Evolutionary conservation across 2,797 vertebrate genomes (phyloP), one percentile per base, ranked within the genome.

Genomic region (Platalea minor): DNA sequence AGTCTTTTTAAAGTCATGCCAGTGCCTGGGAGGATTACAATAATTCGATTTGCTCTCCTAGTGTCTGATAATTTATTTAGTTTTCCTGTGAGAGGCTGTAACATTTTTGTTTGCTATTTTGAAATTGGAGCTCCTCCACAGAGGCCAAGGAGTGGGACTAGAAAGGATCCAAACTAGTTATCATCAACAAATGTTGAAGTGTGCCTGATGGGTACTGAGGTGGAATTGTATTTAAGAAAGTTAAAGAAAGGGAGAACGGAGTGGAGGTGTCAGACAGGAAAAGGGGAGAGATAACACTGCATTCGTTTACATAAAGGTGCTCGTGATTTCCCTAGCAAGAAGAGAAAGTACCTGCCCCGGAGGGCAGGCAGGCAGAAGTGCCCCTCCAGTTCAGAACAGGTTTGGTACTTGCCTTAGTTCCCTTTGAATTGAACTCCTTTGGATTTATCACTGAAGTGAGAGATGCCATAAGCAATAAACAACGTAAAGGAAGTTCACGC

Each of bases 31-130:
- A 97, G 94, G 61, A 95, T 96, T 96, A 60, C 94, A 50, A 78
- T 95, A 95, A 96, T 96, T 98, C 26, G 33, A 64, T 97, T 97
- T 97, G 84, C 93, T 94, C 80, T 91, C 93, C 88, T 87, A 92
- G 75, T 24, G 87, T 89, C 89, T 93, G 80, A 97, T 98, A 95
- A 97, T 97, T 97, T 97, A 97, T 97, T 98, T 97, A 96, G 87
- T 94, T 97, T 97, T 94, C 96, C 96, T 97, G 31, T 68, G 97
- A 97, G 96, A 96, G 91, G 60, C 88, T 91, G 43, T 94, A 97
- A 96, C 33, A n/a, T 95, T 97, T 97, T 97, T 97, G 96, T 97
- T 97, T 98, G 96, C 94, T 97, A 76, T 97, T 98, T 97, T 96
- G 89, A 91, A 97, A 96, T 57, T 96, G 94, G 88, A 97, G 65